Evolutionary conservation across 1,140 invertebrate species (phyloP), one percentile per base, ranked within the genome.

Genomic region (Carposina sasakii): DNA sequence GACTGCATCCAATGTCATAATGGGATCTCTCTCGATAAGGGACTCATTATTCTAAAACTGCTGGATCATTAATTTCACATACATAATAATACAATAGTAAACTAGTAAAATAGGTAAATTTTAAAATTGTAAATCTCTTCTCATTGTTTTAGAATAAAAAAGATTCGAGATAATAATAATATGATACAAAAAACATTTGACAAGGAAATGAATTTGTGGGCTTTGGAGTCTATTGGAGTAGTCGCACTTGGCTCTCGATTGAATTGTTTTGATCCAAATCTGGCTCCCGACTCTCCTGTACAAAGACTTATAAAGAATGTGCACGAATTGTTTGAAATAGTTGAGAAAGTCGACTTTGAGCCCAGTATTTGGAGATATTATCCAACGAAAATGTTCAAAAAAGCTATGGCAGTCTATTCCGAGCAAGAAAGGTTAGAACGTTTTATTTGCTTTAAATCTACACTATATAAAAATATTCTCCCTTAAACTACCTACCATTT

Each of bases 181-280:
- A 77, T 89, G 78, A 77, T 91, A 22, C 86, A 87, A 0, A 67
- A 60, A 0, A 76, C 87, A 49, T 91, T 91, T 59, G 78, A 88
- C 24, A 86, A 87, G 41, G 89, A 91, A 60, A 78, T 92, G 44
- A 90, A 89, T 61, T 88, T 90, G 62, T 90, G 91, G 89, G 81
- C 90, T 1, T 63, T 93, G 13, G 92, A 94, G 66, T 91, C 90
- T 0, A 90, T 93, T 3, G 88, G 85, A 0, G 69, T 88, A 4
- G 87, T 94, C 1, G 91, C 91, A 1, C 74, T 94, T 26, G 91
- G 93, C 26, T 85, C 85, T 10, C 82, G 91, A 10, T 71, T 94
- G 10, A 90, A 88, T 15, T 90, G 90, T 61, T 67, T 91, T 40
- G 57, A 86, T 44, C 49, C 62, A 0, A 81, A 87, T 31, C 67